phyloP scores from a whole-genome alignment of 2,797 vertebrate species.

The Diceros bicornis region DNA sequence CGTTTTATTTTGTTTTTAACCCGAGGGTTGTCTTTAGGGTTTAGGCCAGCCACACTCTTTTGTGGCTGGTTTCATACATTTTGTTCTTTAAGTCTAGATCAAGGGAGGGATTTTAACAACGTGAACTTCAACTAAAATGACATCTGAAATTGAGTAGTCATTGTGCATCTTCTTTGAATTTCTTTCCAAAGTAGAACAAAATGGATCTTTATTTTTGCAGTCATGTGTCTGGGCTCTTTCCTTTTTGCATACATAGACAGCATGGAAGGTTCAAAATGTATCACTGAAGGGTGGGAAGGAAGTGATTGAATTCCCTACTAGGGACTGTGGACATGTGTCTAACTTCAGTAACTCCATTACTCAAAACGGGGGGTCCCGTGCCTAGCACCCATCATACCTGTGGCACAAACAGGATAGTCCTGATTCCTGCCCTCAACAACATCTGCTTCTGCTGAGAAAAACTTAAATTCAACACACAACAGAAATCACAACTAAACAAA shows the following conservation, averaged over 20 bases:
- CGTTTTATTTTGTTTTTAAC: background rate
- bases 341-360: background rate
- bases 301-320: rapidly evolving
- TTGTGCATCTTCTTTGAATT: too few species aligned
- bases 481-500: background rate
- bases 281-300: background rate
- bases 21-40: background rate
- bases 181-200: background rate
- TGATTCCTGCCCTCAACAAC: background rate
- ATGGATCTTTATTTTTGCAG: background rate
- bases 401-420: rapidly evolving
- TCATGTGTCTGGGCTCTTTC: background rate
- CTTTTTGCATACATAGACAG: background rate
- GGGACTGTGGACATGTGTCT: rapidly evolving
- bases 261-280: rapidly evolving
- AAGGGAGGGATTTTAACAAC: background rate
- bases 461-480: background rate
- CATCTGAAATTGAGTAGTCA: background rate
- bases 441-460: background rate
- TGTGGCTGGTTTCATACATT: background rate
- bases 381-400: background rate
- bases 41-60: background rate
- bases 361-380: rapidly evolving
- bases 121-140: background rate
- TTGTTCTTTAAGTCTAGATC: background rate